These are phyloP conservation scores for Peucedramus taeniatus DNA, from an alignment of 2,113 vertebrate genomes.

Conservation along the genomic window DNA sequence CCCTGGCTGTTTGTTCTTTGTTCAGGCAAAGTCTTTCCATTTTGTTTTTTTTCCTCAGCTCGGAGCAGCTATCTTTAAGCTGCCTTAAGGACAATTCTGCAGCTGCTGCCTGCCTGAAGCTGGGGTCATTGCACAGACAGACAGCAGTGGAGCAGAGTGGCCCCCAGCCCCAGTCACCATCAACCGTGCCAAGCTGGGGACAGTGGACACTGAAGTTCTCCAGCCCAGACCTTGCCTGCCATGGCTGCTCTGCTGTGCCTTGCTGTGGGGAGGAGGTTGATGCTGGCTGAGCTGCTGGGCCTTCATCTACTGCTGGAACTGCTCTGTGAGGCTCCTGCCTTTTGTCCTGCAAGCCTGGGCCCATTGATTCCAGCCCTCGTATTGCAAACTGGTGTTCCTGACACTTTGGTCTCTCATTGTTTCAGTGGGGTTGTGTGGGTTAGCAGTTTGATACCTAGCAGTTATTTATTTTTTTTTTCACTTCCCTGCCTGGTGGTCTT, in stretches of 20 bases:
- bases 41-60: background rate
- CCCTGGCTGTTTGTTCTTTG: background rate
- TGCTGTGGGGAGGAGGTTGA: background rate
- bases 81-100: background rate
- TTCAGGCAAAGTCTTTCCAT: background rate
- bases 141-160: background rate
- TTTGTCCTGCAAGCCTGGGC: background rate
- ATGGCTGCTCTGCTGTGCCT: background rate
- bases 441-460: background rate
- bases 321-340: background rate
- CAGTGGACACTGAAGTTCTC: background rate
- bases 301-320: background rate
- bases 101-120: background rate
- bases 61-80: background rate
- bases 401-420: background rate
- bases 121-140: too few relatives aligned
- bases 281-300: background rate
- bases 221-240: background rate
- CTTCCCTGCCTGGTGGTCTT: background rate
- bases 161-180: background rate
- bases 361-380: background rate
- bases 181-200: fast-evolving
- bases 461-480: background rate
- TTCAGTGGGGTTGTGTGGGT: background rate
- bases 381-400: background rate